A percentile compares a stretch with the other conserved stretches of the same genome.
phyloP scores from a whole-genome alignment of 2,113 vertebrate species.

The Syngnathoides biaculeatus region DNA sequence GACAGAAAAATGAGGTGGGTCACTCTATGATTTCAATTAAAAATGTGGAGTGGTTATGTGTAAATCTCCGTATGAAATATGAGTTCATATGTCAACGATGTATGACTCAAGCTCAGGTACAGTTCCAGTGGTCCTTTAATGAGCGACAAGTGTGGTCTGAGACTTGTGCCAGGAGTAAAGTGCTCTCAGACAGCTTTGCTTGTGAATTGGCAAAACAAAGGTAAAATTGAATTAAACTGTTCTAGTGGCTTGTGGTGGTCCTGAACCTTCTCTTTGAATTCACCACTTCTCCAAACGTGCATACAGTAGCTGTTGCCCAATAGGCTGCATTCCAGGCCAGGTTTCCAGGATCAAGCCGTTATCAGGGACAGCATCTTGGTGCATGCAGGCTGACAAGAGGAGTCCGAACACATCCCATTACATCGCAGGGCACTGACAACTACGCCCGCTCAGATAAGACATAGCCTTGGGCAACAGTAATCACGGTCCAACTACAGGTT shows the following conservation, averaged over 20 bases:
- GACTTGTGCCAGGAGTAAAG: no score
- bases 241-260: background rate
- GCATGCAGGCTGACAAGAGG: constrained; percentile 36
- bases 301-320: background rate
- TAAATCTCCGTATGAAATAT: no score
- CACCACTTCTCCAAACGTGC: background rate
- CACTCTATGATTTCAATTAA: no score
- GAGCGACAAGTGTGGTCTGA: no score
- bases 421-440: constrained; percentile 40
- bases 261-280: background rate
- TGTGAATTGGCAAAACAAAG: no score
- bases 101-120: no score
- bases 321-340: background rate
- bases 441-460: constrained; percentile 57
- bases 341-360: constrained; percentile 34
- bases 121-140: no score
- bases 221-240: background rate
- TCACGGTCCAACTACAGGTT: constrained; percentile 2
- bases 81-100: no score
- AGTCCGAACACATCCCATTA: constrained; percentile 45
- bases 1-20: no score
- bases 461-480: constrained; percentile 11
- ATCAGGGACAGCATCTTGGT: constrained; percentile 48
- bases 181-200: no score
- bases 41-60: no score